Conservation (phyloP, 2,797 vertebrate genomes). For the Emydoidea blandingii region DNA sequence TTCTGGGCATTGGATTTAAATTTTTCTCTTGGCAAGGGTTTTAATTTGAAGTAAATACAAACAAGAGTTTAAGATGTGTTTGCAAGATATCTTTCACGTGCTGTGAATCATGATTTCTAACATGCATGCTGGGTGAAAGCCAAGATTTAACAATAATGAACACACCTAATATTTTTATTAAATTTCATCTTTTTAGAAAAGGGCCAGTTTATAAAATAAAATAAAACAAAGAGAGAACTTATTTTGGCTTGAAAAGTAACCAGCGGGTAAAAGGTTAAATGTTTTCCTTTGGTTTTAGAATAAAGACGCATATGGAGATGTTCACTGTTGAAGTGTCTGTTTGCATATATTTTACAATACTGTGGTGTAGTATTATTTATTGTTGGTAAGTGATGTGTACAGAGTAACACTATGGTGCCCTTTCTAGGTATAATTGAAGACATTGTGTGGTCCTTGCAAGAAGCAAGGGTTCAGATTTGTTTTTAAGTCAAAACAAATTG, state of each 20-base stretch:
- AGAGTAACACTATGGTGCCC: conserved; percentile 60
- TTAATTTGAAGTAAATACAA: not conserved
- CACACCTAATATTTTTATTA: not conserved
- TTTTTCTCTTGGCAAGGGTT: not conserved
- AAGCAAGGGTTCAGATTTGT: conserved; percentile 47
- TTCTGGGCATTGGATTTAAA: not conserved
- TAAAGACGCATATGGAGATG: conserved; percentile 40
- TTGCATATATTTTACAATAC: conserved; percentile 53
- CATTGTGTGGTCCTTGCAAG: conserved; percentile 70
- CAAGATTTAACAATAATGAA: not conserved
- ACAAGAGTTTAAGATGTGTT: not conserved
- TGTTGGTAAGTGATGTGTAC: conserved; percentile 70
- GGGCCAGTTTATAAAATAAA: not conserved
- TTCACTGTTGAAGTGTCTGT: conserved; percentile 60
- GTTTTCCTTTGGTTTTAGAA: conserved; percentile 37
- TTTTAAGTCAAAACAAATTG: conserved; percentile 66
- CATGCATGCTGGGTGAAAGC: not conserved
- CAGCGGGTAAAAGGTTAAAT: conserved; percentile 59
- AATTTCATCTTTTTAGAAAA: not conserved
- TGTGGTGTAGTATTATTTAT: conserved; percentile 41
- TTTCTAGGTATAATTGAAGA: conserved; percentile 71
- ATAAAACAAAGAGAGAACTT: not conserved
- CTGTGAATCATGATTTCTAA: not conserved
- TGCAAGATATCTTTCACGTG: not conserved
- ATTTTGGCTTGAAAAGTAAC: not conserved